Evolutionary conservation across 2,797 vertebrate species (phyloP).

Genomic region (Pangasius sanitwongsei): DNA sequence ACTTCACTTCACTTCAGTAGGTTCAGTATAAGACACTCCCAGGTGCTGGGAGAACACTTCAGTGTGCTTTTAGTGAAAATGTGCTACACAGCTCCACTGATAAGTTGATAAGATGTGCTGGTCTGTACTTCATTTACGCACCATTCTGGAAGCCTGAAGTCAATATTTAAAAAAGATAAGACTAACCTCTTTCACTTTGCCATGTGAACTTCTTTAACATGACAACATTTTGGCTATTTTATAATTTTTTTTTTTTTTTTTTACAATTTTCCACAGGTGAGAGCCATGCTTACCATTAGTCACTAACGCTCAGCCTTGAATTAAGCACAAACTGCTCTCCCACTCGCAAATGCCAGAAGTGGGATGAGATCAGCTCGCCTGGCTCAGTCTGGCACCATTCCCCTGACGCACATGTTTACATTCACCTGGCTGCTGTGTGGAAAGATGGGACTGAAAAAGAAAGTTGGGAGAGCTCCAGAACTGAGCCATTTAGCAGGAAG

Average conservation of each 20-base stretch:
- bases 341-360: background rate
- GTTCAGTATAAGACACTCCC: background rate
- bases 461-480: background rate
- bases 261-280: conserved; percentile 29
- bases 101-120: background rate
- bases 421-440: conserved; percentile 16
- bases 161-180: conserved; percentile 25
- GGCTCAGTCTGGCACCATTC: conserved; percentile 24
- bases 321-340: conserved; percentile 33
- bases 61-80: conserved; percentile 9
- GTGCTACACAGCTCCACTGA: conserved; percentile 16
- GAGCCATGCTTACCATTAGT: conserved; percentile 41
- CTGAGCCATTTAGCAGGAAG: background rate
- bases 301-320: conserved; percentile 24
- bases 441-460: background rate
- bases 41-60: background rate
- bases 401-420: conserved; percentile 38
- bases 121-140: conserved; percentile 15
- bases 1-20: background rate
- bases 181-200: background rate
- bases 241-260: background rate
- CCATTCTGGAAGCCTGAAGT: background rate
- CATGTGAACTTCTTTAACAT: background rate
- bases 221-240: background rate
- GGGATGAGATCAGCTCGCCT: conserved; percentile 17